phyloP scores from a whole-genome alignment of 2,797 vertebrate genomes.

The Macropus fuliginosus region DNA sequence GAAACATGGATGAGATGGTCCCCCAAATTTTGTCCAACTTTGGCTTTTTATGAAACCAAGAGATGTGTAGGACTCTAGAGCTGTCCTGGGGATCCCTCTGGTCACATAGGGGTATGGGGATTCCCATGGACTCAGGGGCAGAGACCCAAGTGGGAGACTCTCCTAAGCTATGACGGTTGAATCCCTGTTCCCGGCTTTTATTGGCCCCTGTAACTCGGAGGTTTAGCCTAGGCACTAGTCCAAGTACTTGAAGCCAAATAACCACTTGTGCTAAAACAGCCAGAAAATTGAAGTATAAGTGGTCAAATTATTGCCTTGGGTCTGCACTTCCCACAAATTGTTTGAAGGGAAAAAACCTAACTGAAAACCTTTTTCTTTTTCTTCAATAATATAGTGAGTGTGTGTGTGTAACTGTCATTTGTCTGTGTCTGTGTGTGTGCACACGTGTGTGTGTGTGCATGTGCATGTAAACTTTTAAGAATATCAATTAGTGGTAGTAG shows the following conservation, averaged over 20 bases:
- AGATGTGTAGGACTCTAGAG: background rate
- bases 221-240: background rate
- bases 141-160: background rate
- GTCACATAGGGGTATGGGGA: rapidly evolving
- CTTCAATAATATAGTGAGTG: background rate
- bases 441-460: background rate
- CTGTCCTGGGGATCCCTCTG: background rate
- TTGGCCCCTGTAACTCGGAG: background rate
- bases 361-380: background rate
- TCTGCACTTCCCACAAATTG: background rate
- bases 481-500: background rate
- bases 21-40: background rate
- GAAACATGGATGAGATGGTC: background rate
- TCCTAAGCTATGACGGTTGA: background rate
- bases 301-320: background rate
- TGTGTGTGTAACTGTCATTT: background rate
- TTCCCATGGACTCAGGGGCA: background rate
- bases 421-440: background rate
- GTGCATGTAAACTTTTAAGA: background rate
- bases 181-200: background rate
- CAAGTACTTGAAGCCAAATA: background rate
- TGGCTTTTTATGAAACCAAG: background rate
- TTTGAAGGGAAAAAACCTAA: background rate
- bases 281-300: constrained; percentile 3
- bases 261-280: constrained; percentile 3